Evolutionary conservation across 2,888 invertebrate genomes (phyloP), one percentile per base, ranked within the genome.

Genomic region (Ichneumoninae sp.): DNA sequence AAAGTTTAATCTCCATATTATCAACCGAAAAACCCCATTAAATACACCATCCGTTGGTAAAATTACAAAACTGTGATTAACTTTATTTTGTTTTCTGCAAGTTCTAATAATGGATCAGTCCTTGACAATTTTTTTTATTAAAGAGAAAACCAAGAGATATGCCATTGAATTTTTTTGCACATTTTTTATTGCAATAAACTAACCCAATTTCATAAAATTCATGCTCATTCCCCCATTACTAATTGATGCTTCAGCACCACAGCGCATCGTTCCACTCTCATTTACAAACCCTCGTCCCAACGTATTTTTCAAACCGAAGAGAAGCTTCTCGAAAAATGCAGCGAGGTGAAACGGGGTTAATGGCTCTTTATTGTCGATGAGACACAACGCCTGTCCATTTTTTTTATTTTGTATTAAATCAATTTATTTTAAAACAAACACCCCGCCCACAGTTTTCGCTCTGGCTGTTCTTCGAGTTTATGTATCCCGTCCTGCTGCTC

Each of bases 361-460:
- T 82, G 65, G 54, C 19, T 66, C 77, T 77, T 76, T 50, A 65
- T 70, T 50, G n/a, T 62, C 52, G 54, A 47, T 44, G 52, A 19
- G 13, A 62, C 10, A 16, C 7, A 54, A 66, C 10, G n/a, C 36
- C 16, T 1, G 22, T 54, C 66, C 16, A 1, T 13, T 33, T 50
- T 3, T 13, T 30, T 19, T 40, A 26, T 26, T 52, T 52, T n/a
- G 8, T 8, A 19, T 52, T n/a, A 19, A 54, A 54, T 71, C 5
- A 54, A 71, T 72, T 57, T 57, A 26, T 57, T 72, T 33, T 54
- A 36, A 22, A 36, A 54, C n/a, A 30, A 4, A 19, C 33, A 71
- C 69, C 26, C 50, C 33, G 5, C 26, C n/a, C n/a, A n/a, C 16
- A n/a, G 8, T 30, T 62, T 30, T 30, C n/a, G 22, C 50, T 65